A percentile compares a stretch with the other conserved stretches of the same genome.
These are phyloP conservation scores for Dinoponera quadriceps DNA, from an alignment of 1,140 invertebrate genomes.

Conservation along the genomic window DNA sequence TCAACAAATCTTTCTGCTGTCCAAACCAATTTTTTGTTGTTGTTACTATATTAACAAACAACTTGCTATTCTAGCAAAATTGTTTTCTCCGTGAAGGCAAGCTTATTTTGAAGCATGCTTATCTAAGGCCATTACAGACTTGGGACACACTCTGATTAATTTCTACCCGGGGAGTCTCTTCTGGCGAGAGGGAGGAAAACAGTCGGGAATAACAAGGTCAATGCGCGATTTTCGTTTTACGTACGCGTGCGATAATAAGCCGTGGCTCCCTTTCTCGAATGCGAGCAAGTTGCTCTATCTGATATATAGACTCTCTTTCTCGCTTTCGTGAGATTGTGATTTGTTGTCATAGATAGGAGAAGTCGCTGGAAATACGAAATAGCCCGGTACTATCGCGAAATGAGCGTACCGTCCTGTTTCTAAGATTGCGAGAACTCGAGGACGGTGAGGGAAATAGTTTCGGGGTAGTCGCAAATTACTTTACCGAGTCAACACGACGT, in stretches of 20 bases:
- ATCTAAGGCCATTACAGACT: no score
- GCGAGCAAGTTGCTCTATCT: constrained; percentile 4
- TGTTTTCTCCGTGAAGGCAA: no score
- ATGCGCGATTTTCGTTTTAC: constrained; percentile 1
- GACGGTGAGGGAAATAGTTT: background rate
- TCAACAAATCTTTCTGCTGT: no score
- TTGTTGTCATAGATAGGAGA: constrained; percentile 28
- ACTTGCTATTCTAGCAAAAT: no score
- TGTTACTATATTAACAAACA: no score
- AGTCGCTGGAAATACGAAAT: background rate
- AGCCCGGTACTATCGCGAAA: background rate
- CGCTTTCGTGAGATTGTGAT: background rate
- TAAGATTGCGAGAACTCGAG: background rate
- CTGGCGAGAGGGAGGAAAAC: no score
- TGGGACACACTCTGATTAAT: no score
- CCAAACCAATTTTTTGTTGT: no score
- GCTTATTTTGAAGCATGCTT: no score
- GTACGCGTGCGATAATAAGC: background rate
- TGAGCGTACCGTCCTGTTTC: background rate
- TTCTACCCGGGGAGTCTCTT: no score
- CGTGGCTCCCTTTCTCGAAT: background rate
- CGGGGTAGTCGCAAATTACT: background rate
- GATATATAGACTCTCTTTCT: constrained; percentile 3
- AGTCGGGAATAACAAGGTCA: background rate
- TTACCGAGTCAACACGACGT: background rate